Evolutionary conservation across 2,888 invertebrate genomes (phyloP).

Genomic region (Cheiracanthium punctorium): DNA sequence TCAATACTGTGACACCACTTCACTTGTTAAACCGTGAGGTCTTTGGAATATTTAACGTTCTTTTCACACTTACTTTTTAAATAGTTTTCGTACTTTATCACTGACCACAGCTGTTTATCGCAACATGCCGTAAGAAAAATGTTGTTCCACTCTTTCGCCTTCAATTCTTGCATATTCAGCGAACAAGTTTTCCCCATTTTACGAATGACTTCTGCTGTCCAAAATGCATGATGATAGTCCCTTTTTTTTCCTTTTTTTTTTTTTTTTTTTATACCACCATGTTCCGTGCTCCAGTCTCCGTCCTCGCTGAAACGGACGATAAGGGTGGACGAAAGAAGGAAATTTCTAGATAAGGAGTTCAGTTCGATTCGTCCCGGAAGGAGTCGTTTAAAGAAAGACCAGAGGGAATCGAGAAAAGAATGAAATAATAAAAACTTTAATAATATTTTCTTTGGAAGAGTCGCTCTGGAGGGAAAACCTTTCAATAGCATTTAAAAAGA

Average conservation of each 20-base stretch:
- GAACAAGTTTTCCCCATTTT: not conserved
- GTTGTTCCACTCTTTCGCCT: not conserved
- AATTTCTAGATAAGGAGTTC: not conserved
- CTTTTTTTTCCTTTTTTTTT: no score
- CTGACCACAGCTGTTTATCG: not conserved
- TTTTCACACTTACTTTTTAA: no score
- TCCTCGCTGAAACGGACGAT: not conserved
- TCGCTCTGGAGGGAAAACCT: no score
- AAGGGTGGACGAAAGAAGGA: not conserved
- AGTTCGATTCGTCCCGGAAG: not conserved
- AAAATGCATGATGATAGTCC: not conserved
- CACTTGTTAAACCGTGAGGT: no score
- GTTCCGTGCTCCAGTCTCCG: not conserved
- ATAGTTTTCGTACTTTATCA: not conserved
- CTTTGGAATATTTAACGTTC: no score
- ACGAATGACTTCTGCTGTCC: not conserved
- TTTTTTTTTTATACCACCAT: not conserved
- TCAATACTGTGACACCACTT: no score
- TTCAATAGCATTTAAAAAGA: no score
- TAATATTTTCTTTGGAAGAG: no score
- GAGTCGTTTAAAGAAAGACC: not conserved
- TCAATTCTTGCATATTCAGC: not conserved
- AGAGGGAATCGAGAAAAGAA: not conserved
- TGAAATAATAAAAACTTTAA: not conserved
- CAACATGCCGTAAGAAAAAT: not conserved